Base-by-base conservation (phyloP, 2,113 vertebrate genomes). In the Greenwoodochromis staneri region DNA sequence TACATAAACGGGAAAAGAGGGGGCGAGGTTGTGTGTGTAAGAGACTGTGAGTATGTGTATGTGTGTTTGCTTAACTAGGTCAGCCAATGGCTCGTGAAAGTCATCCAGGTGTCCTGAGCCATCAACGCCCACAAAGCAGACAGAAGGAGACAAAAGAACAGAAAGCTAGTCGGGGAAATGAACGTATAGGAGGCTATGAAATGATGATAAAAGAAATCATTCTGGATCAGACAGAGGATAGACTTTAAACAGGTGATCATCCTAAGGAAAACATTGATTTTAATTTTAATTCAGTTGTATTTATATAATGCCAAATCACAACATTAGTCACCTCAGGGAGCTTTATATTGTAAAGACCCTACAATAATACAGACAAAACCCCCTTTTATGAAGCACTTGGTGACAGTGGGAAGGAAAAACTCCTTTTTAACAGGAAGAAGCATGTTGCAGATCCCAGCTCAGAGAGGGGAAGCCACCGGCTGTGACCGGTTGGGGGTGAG, bases 21-120 rank as follows among this genome's bases (percentile, higher is more conserved):
- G 81, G 73, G 73, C 6, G 78, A 55, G 42, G 42, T 12, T 78
- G 24, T 13, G 88, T 86, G 89, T 87, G 80, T 86, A 78, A 42
- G 31, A 81, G 85, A 42, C 85, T 40, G 78, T 78, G 86, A 59
- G 42, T 51, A 7, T 66, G 84, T 38, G 86, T 61, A 54, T 38
- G 61, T 91, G 90, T 92, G 84, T 93, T 90, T 94, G 87, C 73
- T 89, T 87, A 94, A 93, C 87, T 93, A 89, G 94, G 95, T 95
- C 94, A 94, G 94, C 87, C 92, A 92, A 53, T 87, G 91, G 91
- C 92, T 93, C 36, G 84, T 94, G 94, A 95, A 95, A 94, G 93
- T 94, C 93, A 94, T 93, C 92, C 93, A 94, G 93, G 95, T 95
- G 92, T 95, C 92, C 89, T 90, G 66, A 86, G 85, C 90, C 86